A percentile compares a stretch with the other conserved stretches of the same genome.
phyloP scores from a whole-genome alignment of 2,888 invertebrate genomes.

The Osedax frankpressi region DNA sequence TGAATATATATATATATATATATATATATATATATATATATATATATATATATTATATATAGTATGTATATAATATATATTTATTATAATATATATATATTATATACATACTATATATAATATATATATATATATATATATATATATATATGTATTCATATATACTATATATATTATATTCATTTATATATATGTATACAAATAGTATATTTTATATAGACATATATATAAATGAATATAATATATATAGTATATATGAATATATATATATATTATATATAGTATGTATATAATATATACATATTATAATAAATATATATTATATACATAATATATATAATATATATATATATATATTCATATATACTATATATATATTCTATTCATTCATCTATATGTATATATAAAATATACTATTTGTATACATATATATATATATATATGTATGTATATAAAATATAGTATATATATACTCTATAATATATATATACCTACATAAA shows the following conservation, averaged over 20 bases:
- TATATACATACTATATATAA: background rate
- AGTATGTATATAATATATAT: background rate
- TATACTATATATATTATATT: background rate
- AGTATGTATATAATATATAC: background rate
- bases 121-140: background rate
- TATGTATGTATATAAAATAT: background rate
- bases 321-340: background rate
- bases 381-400: background rate
- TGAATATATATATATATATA: conserved; percentile 11
- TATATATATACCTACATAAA: too few relatives aligned
- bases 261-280: background rate
- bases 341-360: background rate
- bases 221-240: conserved; percentile 7
- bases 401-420: background rate
- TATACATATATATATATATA: background rate
- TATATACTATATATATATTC: background rate
- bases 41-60: conserved; percentile 7
- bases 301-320: background rate
- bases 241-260: too few relatives aligned
- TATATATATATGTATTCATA: background rate
- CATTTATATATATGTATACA: too few relatives aligned
- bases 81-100: background rate
- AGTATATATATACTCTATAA: too few relatives aligned
- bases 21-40: conserved; percentile 10
- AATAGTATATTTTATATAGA: too few relatives aligned